Evolutionary conservation across 2,888 invertebrate species (phyloP).

Genomic region (Macrosiphum euphorbiae): DNA sequence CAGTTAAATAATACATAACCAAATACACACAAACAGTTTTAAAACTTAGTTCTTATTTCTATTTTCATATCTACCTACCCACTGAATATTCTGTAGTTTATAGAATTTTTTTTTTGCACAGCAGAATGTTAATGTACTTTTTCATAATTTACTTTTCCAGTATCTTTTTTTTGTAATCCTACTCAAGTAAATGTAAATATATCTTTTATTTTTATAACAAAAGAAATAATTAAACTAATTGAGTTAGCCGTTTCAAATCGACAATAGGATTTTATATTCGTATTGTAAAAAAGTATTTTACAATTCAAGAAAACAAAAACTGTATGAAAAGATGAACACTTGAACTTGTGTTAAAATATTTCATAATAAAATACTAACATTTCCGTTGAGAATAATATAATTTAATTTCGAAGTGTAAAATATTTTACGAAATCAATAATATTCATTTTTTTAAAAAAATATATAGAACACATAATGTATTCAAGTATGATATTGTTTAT

Average conservation of each 20-base stretch:
- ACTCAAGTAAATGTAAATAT: slow-evolving; percentile 32
- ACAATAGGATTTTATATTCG: slow-evolving; percentile 42
- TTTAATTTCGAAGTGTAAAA: background rate
- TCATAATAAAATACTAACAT: background rate
- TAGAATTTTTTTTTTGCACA: background rate
- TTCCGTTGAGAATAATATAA: background rate
- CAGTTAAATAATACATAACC: slow-evolving; percentile 30
- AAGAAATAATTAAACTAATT: slow-evolving; percentile 59
- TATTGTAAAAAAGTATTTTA: slow-evolving; percentile 41
- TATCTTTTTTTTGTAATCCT: slow-evolving; percentile 45
- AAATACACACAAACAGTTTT: slow-evolving; percentile 20
- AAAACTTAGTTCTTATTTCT: slow-evolving; percentile 15
- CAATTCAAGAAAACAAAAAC: slow-evolving; percentile 25
- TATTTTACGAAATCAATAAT: background rate
- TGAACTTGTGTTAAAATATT: background rate
- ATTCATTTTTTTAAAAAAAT: background rate
- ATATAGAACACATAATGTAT: background rate
- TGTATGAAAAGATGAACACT: background rate
- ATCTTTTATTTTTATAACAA: slow-evolving; percentile 47
- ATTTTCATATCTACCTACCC: background rate
- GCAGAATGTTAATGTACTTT: slow-evolving; percentile 31
- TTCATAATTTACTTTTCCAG: slow-evolving; percentile 44
- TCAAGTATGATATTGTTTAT: background rate
- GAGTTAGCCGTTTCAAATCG: slow-evolving; percentile 49
- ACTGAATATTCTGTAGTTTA: background rate